These are phyloP conservation scores for Zhuqinia jingwanae DNA, from an alignment of 2,888 invertebrate genomes.

Conservation along the genomic window DNA sequence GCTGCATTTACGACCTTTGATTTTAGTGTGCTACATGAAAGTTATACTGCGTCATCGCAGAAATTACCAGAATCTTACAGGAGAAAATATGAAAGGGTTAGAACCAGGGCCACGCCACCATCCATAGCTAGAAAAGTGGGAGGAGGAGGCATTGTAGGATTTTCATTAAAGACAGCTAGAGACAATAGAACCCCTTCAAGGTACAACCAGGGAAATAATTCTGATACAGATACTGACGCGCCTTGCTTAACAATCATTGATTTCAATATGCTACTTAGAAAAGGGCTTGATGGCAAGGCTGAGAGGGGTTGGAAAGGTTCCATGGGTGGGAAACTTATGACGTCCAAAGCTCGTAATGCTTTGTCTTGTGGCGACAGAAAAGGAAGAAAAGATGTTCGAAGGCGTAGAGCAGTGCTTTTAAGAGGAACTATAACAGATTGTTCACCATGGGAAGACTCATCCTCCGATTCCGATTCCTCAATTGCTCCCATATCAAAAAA, in stretches of 20 bases:
- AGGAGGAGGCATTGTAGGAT: conserved; percentile 79
- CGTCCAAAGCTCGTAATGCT: neutral
- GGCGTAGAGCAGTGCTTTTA: conserved; percentile 73
- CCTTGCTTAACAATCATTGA: conserved; percentile 88
- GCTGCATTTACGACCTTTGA: conserved; percentile 78
- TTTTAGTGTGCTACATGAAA: conserved; percentile 73
- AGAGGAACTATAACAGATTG: conserved; percentile 78
- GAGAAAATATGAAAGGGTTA: conserved; percentile 22
- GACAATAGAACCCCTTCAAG: neutral
- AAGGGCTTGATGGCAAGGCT: conserved; percentile 82
- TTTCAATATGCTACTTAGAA: conserved; percentile 86
- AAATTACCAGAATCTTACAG: neutral
- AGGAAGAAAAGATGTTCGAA: conserved; percentile 60
- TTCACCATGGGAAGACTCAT: conserved; percentile 77
- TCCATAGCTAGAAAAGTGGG: conserved; percentile 80
- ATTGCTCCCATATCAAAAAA: conserved; percentile 43
- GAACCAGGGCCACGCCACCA: conserved; percentile 16
- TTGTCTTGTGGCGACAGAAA: neutral
- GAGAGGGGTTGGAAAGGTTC: conserved; percentile 73
- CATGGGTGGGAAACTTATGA: conserved; percentile 29
- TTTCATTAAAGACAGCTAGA: conserved; percentile 23
- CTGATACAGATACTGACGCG: conserved; percentile 82
- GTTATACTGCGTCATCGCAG: conserved; percentile 17
- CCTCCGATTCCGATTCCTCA: conserved; percentile 69
- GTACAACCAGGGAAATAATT: conserved; percentile 17